These are phyloP conservation scores for Mercenaria mercenaria DNA, from an alignment of 1,140 invertebrate genomes.

Conservation along the genomic window DNA sequence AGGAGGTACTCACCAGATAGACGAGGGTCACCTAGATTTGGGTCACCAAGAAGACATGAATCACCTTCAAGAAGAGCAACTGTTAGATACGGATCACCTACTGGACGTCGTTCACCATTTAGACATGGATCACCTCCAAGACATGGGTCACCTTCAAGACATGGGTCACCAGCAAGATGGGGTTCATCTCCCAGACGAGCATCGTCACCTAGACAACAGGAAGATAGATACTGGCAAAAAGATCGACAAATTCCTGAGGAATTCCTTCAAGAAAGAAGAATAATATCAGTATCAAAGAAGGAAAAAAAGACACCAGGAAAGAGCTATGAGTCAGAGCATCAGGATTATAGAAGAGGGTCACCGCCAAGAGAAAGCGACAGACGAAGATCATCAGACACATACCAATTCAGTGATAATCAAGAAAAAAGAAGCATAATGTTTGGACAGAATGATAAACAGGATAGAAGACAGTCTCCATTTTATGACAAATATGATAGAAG, in stretches of 20 bases:
- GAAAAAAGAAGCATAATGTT: constrained; percentile 22
- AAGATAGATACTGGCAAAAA: not conserved
- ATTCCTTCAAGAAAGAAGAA: not conserved
- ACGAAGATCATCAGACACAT: not conserved
- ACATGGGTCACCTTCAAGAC: not conserved
- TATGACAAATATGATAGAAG: constrained; percentile 3
- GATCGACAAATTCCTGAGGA: not conserved
- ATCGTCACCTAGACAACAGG: not conserved
- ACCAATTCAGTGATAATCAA: not conserved
- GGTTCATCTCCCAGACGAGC: not conserved
- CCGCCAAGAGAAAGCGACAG: not conserved
- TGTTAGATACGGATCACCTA: not conserved
- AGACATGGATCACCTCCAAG: not conserved
- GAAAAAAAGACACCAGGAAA: not conserved
- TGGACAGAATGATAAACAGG: not conserved
- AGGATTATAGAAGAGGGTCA: not conserved
- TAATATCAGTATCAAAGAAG: constrained; percentile 29
- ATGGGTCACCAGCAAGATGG: too few species aligned
- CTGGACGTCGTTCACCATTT: not conserved
- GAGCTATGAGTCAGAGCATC: not conserved
- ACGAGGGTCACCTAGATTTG: not conserved
- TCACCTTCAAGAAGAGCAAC: not conserved
- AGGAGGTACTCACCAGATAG: not conserved
- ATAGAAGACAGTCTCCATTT: not conserved
- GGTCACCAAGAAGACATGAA: not conserved